Percentiles rank a stretch among this genome's conserved stretches.
Evolutionary conservation across 2,797 vertebrate species (phyloP).

Genomic region (Dicrostonyx torquatus): DNA sequence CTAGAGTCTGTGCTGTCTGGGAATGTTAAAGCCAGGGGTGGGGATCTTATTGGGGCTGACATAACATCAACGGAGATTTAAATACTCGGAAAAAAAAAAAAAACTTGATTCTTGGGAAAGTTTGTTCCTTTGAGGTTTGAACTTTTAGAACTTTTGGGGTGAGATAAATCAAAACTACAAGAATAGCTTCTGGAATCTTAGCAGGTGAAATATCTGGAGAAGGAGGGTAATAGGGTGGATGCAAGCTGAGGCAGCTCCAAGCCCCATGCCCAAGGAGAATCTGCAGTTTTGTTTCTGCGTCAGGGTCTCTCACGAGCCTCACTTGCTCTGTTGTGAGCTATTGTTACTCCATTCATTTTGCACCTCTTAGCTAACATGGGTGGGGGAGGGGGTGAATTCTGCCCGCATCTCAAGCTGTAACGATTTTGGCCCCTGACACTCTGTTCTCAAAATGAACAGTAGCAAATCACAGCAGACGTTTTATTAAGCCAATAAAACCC

Average conservation of each 20-base stretch:
- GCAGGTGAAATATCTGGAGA: background rate
- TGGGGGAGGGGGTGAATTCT: background rate
- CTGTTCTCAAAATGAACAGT: background rate
- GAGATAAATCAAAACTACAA: background rate
- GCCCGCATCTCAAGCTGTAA: background rate
- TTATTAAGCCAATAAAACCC: background rate
- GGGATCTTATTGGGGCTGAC: background rate
- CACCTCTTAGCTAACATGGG: background rate
- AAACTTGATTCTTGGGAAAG: background rate
- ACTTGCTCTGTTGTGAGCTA: background rate
- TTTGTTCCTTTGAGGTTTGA: background rate
- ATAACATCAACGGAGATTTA: background rate
- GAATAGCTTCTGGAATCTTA: background rate
- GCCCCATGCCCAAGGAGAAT: background rate
- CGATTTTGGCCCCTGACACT: background rate
- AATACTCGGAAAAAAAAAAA: background rate
- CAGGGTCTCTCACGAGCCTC: too few relatives aligned
- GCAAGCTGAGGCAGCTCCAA: too few relatives aligned
- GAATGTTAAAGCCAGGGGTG: background rate
- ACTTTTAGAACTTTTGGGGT: background rate
- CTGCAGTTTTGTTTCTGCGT: background rate
- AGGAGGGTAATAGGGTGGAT: rapidly evolving
- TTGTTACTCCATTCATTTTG: background rate
- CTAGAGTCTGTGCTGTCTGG: background rate
- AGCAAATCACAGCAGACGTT: background rate